phyloP scores from a whole-genome alignment of 2,113 vertebrate species.

The Charina bottae region DNA sequence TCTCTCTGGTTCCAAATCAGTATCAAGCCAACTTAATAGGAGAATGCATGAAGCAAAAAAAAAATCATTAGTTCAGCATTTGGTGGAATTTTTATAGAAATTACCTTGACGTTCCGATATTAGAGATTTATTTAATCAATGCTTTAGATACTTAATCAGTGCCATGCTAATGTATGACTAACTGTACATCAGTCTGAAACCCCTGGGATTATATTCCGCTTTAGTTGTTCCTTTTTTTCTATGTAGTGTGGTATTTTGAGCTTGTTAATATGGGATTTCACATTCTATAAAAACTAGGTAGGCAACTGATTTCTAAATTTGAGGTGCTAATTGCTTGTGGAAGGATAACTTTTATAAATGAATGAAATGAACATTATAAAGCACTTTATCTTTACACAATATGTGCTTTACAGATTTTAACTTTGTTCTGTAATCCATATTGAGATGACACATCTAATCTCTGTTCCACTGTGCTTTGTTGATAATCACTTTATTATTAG shows the following conservation, averaged over 20 bases:
- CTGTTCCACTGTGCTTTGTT: background rate
- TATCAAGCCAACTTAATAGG: background rate
- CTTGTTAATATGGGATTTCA: background rate
- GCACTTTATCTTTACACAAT: background rate
- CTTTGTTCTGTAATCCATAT: background rate
- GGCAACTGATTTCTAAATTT: background rate
- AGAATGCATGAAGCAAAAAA: background rate
- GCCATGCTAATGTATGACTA: background rate
- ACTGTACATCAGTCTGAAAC: background rate
- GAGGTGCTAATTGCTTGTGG: background rate
- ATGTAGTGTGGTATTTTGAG: background rate
- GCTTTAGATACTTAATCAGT: background rate
- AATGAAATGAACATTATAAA: background rate
- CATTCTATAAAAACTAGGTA: background rate
- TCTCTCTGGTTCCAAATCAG: background rate
- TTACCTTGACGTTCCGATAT: background rate
- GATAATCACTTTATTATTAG: background rate
- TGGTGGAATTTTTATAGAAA: background rate
- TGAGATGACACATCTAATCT: background rate
- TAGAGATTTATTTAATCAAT: background rate
- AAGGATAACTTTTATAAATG: background rate
- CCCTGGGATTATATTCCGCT: background rate
- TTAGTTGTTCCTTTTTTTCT: background rate
- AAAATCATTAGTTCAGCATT: background rate
- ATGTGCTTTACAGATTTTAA: background rate